Evolutionary conservation across 2,113 vertebrate genomes (phyloP).

Genomic region (Pomatorhinus ruficollis): DNA sequence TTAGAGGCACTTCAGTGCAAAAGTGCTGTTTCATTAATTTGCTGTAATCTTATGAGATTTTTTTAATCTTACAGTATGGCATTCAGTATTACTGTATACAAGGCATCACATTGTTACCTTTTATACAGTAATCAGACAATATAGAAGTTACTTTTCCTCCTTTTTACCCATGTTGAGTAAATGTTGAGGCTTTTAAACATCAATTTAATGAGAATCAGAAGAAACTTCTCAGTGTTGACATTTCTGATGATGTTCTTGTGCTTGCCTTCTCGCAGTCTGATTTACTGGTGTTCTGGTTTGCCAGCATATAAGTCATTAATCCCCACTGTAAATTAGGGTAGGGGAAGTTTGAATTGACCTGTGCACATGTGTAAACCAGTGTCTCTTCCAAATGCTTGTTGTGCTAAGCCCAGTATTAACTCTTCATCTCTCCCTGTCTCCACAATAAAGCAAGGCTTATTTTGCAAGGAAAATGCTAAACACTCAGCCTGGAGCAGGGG

Average conservation of each 20-base stretch:
- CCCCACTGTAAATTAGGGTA: neutral
- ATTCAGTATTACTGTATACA: neutral
- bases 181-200: neutral
- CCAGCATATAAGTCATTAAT: neutral
- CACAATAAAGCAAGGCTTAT: neutral
- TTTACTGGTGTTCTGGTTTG: neutral
- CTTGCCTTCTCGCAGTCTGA: neutral
- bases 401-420: neutral
- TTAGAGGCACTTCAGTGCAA: neutral
- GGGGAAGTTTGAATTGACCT: neutral
- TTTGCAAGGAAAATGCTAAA: neutral
- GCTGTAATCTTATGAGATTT: neutral
- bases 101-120: neutral
- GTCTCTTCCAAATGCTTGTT: neutral
- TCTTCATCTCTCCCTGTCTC: neutral
- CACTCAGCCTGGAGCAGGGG: neutral
- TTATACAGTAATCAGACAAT: neutral
- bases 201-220: neutral
- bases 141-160: neutral
- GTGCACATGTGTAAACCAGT: neutral
- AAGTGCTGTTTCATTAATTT: neutral
- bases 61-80: neutral
- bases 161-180: neutral
- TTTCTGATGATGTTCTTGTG: neutral
- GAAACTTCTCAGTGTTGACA: neutral